These are phyloP conservation scores for Indicator maculatus DNA, from an alignment of 2,113 vertebrate genomes.

Conservation along the genomic window DNA sequence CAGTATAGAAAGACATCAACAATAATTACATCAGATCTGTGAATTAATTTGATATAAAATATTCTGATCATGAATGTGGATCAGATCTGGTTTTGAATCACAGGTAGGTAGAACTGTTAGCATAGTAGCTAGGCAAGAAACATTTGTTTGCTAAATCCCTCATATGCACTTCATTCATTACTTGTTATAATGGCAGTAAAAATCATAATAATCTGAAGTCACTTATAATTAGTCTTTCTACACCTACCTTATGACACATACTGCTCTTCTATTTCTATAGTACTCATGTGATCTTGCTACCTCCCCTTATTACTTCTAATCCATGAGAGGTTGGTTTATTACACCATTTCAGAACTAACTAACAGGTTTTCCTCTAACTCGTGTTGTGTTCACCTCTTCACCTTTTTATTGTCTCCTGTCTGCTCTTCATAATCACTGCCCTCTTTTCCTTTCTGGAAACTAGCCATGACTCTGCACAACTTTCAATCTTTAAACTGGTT, in stretches of 20 bases:
- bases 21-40: constrained; percentile 7
- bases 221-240: background rate
- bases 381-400: background rate
- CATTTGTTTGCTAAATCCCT: constrained; percentile 24
- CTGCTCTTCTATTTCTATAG: background rate
- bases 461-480: background rate
- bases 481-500: background rate
- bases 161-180: background rate
- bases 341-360: constrained; percentile 3
- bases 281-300: background rate
- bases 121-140: background rate
- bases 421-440: background rate
- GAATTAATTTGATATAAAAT: constrained; percentile 18
- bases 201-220: background rate
- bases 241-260: background rate
- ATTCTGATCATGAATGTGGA: background rate
- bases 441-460: background rate
- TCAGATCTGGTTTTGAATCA: background rate
- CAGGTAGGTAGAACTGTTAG: background rate
- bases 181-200: constrained; percentile 25
- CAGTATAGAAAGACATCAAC: background rate
- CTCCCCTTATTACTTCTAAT: background rate
- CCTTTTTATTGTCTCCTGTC: background rate
- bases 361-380: background rate
- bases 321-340: background rate